phyloP scores from a whole-genome alignment of 37 sponge, comb jelly and placozoan species.

The Cladorhizidae sp. region DNA sequence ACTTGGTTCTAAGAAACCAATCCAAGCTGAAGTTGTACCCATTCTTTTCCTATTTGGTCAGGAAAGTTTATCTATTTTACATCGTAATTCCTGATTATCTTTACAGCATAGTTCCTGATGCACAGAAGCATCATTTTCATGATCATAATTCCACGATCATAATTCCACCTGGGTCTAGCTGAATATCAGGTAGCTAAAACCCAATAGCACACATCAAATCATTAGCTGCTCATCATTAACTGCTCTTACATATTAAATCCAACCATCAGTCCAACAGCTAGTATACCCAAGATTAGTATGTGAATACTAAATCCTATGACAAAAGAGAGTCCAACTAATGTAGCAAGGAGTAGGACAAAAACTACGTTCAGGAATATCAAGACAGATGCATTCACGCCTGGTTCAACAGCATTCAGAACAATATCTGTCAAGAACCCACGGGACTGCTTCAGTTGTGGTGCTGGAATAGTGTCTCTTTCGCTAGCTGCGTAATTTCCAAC shows the following conservation, averaged over 20 bases:
- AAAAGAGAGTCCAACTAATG: conserved; percentile 18
- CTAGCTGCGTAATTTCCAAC: background rate
- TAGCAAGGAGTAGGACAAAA: conserved; percentile 40
- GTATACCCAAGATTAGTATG: conserved; percentile 26
- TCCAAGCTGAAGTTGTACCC: too few species aligned
- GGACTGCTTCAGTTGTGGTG: background rate
- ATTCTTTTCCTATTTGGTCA: too few species aligned
- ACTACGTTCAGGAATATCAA: conserved; percentile 42
- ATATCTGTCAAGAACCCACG: conserved; percentile 39
- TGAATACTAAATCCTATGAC: conserved; percentile 43
- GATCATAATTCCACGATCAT: too few species aligned
- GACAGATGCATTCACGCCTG: conserved; percentile 59
- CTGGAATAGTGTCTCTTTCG: background rate
- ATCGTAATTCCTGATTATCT: too few species aligned
- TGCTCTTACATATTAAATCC: conserved; percentile 42
- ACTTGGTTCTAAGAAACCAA: too few species aligned
- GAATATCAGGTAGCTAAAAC: too few species aligned
- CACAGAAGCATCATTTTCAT: too few species aligned
- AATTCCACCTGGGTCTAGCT: too few species aligned
- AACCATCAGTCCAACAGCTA: conserved; percentile 26
- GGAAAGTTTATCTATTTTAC: too few species aligned
- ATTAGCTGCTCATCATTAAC: too few species aligned
- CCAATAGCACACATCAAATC: too few species aligned
- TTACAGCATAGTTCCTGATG: too few species aligned
- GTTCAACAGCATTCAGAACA: conserved; percentile 54